These are phyloP conservation scores for Trematocara unimaculatum DNA, from an alignment of 2,113 vertebrate species.

Conservation along the genomic window DNA sequence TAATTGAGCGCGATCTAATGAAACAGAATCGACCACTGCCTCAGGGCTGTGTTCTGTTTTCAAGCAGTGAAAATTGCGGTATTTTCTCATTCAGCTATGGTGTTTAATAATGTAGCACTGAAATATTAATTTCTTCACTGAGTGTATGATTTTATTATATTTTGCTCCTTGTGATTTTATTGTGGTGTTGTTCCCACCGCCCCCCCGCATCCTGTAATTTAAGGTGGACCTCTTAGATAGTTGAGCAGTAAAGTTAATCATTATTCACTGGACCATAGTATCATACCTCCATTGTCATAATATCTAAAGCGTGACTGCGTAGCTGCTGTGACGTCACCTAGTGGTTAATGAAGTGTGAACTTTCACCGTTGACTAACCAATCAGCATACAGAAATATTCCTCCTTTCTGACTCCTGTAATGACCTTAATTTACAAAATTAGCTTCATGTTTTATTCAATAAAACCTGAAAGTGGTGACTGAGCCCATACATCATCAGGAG, in stretches of 20 bases:
- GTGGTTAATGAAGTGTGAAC: neutral
- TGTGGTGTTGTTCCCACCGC: rapidly evolving
- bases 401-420: neutral
- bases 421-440: neutral
- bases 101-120: neutral
- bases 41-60: neutral
- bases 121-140: neutral
- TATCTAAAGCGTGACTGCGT: neutral
- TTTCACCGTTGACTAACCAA: neutral
- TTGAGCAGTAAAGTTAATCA: neutral
- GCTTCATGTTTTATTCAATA: neutral
- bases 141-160: neutral
- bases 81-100: neutral
- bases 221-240: neutral
- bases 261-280: rapidly evolving
- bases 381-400: neutral
- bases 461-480: neutral
- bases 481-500: neutral
- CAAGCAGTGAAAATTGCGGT: neutral
- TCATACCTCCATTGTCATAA: neutral
- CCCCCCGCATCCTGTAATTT: neutral
- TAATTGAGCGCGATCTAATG: neutral
- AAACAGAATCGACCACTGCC: neutral
- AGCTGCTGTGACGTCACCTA: neutral
- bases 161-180: neutral